Percentiles rank a stretch among this genome's conserved stretches.
Evolutionary conservation across 2,797 vertebrate genomes (phyloP).

Genomic region (Otolemur crassicaudatus): DNA sequence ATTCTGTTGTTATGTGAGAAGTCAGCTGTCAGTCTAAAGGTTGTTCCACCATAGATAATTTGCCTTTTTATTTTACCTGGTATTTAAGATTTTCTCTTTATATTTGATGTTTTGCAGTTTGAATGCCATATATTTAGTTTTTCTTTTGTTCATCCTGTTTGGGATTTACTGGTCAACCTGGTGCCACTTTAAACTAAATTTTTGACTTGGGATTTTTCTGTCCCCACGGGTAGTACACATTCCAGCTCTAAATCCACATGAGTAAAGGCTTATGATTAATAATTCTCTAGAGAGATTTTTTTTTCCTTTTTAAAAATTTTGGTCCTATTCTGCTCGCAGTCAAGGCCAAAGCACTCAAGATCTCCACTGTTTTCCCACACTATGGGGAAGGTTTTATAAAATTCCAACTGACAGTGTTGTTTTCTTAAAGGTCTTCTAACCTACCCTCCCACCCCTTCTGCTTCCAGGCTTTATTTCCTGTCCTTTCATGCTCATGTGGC

Average conservation of each 20-base stretch:
- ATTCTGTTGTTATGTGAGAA: not conserved
- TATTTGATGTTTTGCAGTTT: not conserved
- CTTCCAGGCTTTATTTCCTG: slow-evolving; percentile 35
- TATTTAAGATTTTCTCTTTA: not conserved
- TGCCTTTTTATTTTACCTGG: not conserved
- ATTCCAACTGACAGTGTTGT: not conserved
- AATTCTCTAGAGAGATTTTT: not conserved
- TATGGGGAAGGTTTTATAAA: not conserved
- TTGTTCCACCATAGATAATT: not conserved
- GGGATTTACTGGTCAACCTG: not conserved
- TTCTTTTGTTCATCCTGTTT: slow-evolving; percentile 26
- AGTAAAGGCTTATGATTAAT: not conserved
- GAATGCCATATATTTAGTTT: not conserved
- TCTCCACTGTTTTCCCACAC: not conserved
- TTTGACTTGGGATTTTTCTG: slow-evolving; percentile 17
- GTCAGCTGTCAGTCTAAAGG: not conserved
- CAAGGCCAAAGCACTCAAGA: not conserved
- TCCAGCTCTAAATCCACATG: not conserved
- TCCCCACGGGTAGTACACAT: not conserved
- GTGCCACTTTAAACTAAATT: not conserved
- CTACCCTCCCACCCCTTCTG: not conserved
- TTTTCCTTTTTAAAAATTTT: not conserved
- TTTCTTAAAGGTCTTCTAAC: not conserved
- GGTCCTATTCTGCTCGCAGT: not conserved
- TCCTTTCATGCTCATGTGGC: not conserved